Conservation (phyloP, 1,140 invertebrate genomes). For the Trichonephila inaurata region DNA sequence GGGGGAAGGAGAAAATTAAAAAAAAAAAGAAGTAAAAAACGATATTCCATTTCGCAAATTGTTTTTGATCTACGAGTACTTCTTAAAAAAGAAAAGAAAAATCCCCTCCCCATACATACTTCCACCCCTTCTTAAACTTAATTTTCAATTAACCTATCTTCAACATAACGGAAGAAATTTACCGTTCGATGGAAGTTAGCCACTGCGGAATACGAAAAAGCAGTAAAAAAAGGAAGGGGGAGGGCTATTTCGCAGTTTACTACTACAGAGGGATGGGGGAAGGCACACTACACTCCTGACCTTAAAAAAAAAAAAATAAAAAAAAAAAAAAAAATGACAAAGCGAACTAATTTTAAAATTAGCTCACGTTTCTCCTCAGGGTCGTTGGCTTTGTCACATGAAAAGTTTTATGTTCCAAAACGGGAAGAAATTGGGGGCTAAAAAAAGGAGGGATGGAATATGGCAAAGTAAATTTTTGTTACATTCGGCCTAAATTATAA, state of each 20-base stretch:
- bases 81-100: not conserved
- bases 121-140: not conserved
- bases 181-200: not conserved
- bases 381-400: slow-evolving; percentile 40
- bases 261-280: not conserved
- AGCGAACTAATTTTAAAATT: slow-evolving; percentile 48
- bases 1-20: too few species aligned
- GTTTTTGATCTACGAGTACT: not conserved
- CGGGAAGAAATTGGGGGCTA: not conserved
- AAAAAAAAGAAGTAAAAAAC: not conserved
- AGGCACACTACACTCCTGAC: not conserved
- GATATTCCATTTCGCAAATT: not conserved
- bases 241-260: not conserved
- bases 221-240: not conserved
- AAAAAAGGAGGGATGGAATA: not conserved
- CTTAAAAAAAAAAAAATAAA: slow-evolving; percentile 18
- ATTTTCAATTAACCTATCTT: slow-evolving; percentile 40
- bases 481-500: slow-evolving; percentile 41
- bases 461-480: not conserved
- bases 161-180: not conserved
- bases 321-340: not conserved
- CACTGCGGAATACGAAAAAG: slow-evolving; percentile 6
- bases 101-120: not conserved
- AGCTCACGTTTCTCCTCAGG: slow-evolving; percentile 38
- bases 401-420: slow-evolving; percentile 50